Evolutionary conservation across 2,797 vertebrate genomes (phyloP), one percentile per base, ranked within the genome.

Genomic region (Manis pentadactyla): DNA sequence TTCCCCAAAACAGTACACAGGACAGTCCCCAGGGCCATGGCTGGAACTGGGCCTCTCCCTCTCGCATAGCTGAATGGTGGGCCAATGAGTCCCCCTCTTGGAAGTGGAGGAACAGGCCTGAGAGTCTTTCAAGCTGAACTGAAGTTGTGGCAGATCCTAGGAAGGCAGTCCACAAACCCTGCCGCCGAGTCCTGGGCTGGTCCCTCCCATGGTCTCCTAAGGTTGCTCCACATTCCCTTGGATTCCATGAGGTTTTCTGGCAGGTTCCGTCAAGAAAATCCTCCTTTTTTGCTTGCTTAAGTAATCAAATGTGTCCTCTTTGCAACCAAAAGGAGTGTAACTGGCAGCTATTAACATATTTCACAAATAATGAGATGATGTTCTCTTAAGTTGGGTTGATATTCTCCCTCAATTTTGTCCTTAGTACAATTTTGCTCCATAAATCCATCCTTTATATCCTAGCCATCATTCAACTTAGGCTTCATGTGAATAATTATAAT

Each of bases 141-240:
- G n/a, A 2, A 1, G 11, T 5, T 29, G 19, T 13, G 51, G 9
- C 15, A 2, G 2, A 27, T 12, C n/a, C 27, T 31, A 9, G 15
- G 75, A 51, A 57, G n/a, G 68, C 15, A 1, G 12, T 3, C 61
- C 69, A 12, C 3, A 17, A 25, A 7, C n/a, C 6, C 31, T 10
- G 18, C 0, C 1, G 17, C 57, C 1, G 34, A 42, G 18, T 18
- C 21, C 42, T 11, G 7, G 34, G 12, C 5, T 8, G 55, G 29
- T 23, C 34, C 34, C 18, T 29, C 66, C 15, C 0, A 0, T 1
- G 49, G 18, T 25, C 13, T 18, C 46, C 46, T 46, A 46, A 46
- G 8, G n/a, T 46, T n/a, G 27, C 5, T 74, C 9, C 6, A 29
- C 7, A 0, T 29, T 63, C 34, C 25, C 4, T 21, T 49, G 57